Evolutionary conservation across 2,113 vertebrate species (phyloP).

Genomic region (Alosa alosa): DNA sequence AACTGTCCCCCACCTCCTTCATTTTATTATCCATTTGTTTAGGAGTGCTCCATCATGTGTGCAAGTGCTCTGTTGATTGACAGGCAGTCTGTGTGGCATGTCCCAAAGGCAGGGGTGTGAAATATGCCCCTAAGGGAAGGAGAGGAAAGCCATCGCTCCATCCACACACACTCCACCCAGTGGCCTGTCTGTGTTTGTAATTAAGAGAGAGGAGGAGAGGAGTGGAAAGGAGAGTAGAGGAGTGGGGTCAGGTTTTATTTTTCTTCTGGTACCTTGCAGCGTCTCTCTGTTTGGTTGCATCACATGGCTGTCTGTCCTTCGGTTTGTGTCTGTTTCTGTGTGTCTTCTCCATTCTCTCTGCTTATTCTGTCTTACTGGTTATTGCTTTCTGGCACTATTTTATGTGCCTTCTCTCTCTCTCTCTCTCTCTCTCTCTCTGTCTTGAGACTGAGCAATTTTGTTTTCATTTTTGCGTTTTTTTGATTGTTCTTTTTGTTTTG

Average conservation of each 20-base stretch:
- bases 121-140: slow-evolving; percentile 27
- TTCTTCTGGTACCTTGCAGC: background rate
- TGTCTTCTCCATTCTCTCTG: background rate
- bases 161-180: background rate
- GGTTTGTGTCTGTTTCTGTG: background rate
- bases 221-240: background rate
- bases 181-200: slow-evolving; percentile 33
- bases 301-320: background rate
- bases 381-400: background rate
- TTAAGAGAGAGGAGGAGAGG: slow-evolving; percentile 5
- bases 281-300: background rate
- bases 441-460: background rate
- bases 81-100: slow-evolving; percentile 28
- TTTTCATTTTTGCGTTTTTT: background rate
- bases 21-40: slow-evolving; percentile 5
- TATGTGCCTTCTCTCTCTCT: background rate
- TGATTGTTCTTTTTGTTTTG: background rate
- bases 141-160: slow-evolving; percentile 18
- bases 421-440: background rate
- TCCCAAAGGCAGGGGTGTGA: slow-evolving; percentile 29
- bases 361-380: background rate
- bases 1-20: background rate
- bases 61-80: slow-evolving; percentile 2
- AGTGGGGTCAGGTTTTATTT: background rate
- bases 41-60: slow-evolving; percentile 16